Evolutionary conservation across 2,888 invertebrate species (phyloP), one percentile per base, ranked within the genome.

Genomic region (Drosophila pseudotalamancana): DNA sequence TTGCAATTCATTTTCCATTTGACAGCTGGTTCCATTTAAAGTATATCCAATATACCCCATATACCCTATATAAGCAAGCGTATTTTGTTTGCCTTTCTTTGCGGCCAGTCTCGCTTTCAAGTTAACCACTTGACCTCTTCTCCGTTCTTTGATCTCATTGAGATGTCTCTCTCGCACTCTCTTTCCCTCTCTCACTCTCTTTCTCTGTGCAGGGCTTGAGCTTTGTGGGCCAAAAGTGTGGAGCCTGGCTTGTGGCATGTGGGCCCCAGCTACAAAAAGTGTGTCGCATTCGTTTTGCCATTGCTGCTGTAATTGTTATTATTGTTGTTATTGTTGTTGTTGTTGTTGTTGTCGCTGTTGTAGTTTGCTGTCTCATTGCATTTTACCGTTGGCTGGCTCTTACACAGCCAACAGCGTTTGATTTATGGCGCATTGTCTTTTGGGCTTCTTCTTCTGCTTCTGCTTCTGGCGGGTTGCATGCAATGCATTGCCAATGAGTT

Each of bases 371-470:
- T 35, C 42, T 55, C 46, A 53, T 34, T 72, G 60, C 60, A 48
- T 37, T 72, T 65, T 69, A 73, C 73, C 74, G 73, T 73, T 72
- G 62, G 29, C 34, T 50, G 46, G 19, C 34, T 42, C 34, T 39
- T 21, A 25, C 19, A 54, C 27, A 11, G 35, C 51, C 32, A 31
- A 16, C 27, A 8, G 8, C 35, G 45, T 50, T 46, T 60, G 70
- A 74, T 73, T 73, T 74, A 73, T 65, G 70, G 42, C 37, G 18
- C 65, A 69, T 73, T 70, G 71, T 72, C 46, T 66, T 61, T 65
- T 63, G 4, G 59, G 27, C 42, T 21, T 34, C 19, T 29, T 3
- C n/a, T 39, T 12, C 19, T 8, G 18, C 14, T 14, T 37, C 12
- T 32, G 8, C 14, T 51, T 21, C 46, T 32, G 14, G 32, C 31